Percentiles rank a stretch among this genome's conserved stretches.
Evolutionary conservation across 2,888 invertebrate genomes (phyloP).

Genomic region (Augiades crinisus): DNA sequence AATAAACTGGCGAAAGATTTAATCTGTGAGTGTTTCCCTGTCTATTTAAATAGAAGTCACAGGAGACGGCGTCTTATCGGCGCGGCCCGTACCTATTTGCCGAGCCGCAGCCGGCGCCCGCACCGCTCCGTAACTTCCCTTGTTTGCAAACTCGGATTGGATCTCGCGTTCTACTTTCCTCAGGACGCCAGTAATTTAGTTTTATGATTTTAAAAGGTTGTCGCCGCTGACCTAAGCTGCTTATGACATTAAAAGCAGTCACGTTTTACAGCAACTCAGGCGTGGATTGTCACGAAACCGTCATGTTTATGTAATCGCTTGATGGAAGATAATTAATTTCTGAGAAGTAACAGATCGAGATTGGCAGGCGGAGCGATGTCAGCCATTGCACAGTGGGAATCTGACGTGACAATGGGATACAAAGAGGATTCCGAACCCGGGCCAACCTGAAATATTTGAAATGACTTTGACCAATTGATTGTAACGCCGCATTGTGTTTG

Average conservation of each 20-base stretch:
- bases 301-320: slow-evolving; percentile 21
- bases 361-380: slow-evolving; percentile 52
- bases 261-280: slow-evolving; percentile 10
- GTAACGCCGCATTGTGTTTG: slow-evolving; percentile 58
- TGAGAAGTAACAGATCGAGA: slow-evolving; percentile 45
- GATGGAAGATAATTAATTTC: slow-evolving; percentile 36
- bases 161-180: slow-evolving; percentile 76
- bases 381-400: slow-evolving; percentile 65
- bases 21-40: slow-evolving; percentile 73
- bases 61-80: slow-evolving; percentile 73
- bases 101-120: slow-evolving; percentile 55
- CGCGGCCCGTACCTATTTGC: slow-evolving; percentile 69
- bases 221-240: slow-evolving; percentile 52
- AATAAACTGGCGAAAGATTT: slow-evolving; percentile 71
- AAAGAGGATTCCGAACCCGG: slow-evolving; percentile 50
- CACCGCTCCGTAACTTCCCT: slow-evolving; percentile 69
- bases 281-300: slow-evolving; percentile 16
- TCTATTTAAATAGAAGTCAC: slow-evolving; percentile 77
- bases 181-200: slow-evolving; percentile 74
- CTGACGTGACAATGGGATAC: slow-evolving; percentile 58
- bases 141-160: slow-evolving; percentile 81
- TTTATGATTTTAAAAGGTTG: slow-evolving; percentile 76
- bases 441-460: slow-evolving; percentile 56
- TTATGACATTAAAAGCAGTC: slow-evolving; percentile 45
- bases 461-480: slow-evolving; percentile 77